These are phyloP conservation scores for Ciconia maguari DNA, from an alignment of 2,113 vertebrate species.

Conservation along the genomic window DNA sequence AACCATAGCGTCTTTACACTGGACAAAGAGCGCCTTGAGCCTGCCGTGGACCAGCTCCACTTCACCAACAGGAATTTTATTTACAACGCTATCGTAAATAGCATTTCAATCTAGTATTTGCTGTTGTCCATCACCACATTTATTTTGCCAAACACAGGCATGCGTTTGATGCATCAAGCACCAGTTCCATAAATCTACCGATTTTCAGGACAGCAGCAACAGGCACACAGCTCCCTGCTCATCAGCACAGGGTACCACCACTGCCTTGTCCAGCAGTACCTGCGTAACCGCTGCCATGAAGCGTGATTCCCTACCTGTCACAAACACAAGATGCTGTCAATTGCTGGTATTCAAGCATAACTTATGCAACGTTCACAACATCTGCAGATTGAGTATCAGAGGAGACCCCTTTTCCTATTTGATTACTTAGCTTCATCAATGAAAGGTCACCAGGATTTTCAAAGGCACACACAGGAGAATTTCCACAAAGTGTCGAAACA, in stretches of 20 bases:
- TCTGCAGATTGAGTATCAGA: neutral
- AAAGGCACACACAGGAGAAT: neutral
- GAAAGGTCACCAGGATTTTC: neutral
- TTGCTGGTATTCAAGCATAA: neutral
- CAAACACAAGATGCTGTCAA: neutral
- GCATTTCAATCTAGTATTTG: neutral
- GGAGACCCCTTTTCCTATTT: neutral
- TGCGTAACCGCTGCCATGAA: neutral
- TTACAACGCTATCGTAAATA: fast-evolving
- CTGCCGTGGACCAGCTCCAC: neutral
- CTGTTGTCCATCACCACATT: neutral
- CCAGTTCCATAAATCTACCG: neutral
- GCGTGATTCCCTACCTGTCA: neutral
- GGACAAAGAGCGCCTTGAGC: neutral
- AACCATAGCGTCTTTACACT: neutral
- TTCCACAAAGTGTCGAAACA: neutral
- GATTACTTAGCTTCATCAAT: neutral
- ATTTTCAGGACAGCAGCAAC: neutral
- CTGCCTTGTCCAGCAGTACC: neutral
- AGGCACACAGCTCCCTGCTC: neutral
- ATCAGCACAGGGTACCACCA: fast-evolving
- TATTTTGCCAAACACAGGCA: neutral
- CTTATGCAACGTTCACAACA: fast-evolving
- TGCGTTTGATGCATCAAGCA: neutral
- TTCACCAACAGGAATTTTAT: neutral